These are phyloP conservation scores for Criorhina ranunculi DNA, from an alignment of 2,888 invertebrate genomes.

Conservation along the genomic window DNA sequence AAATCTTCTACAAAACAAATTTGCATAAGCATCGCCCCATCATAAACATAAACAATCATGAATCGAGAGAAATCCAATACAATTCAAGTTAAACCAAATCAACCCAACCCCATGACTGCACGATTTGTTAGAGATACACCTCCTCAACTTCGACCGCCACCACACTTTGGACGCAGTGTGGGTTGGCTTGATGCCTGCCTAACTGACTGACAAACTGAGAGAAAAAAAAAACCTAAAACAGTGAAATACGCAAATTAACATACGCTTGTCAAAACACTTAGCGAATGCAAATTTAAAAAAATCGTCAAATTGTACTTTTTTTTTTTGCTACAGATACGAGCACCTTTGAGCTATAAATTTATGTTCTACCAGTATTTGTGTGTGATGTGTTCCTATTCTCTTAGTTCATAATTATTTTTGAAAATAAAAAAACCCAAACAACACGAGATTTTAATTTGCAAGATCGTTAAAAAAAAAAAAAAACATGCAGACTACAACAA, in stretches of 20 bases:
- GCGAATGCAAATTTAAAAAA: conserved; percentile 68
- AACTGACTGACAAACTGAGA: conserved; percentile 18
- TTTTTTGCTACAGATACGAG: background rate
- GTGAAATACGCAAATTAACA: conserved; percentile 56
- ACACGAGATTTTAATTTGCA: conserved; percentile 54
- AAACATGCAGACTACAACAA: background rate
- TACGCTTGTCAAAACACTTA: conserved; percentile 74
- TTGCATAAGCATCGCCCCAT: conserved; percentile 53
- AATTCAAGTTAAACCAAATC: background rate
- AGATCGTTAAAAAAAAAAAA: conserved; percentile 27
- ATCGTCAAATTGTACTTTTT: conserved; percentile 38
- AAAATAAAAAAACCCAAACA: conserved; percentile 35
- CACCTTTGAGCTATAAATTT: background rate
- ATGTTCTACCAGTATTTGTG: background rate
- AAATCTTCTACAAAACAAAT: conserved; percentile 33
- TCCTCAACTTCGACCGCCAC: conserved; percentile 65
- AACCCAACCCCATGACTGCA: conserved; percentile 55
- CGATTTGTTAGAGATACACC: conserved; percentile 57
- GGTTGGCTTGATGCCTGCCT: conserved; percentile 42
- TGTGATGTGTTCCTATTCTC: too few relatives aligned
- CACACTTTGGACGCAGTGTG: conserved; percentile 50
- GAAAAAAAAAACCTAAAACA: background rate
- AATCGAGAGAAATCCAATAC: conserved; percentile 29
- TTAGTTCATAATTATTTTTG: conserved; percentile 44
- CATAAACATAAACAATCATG: conserved; percentile 64